Evolutionary conservation across 2,797 vertebrate genomes (phyloP).

Genomic region (Microchirus variegatus): DNA sequence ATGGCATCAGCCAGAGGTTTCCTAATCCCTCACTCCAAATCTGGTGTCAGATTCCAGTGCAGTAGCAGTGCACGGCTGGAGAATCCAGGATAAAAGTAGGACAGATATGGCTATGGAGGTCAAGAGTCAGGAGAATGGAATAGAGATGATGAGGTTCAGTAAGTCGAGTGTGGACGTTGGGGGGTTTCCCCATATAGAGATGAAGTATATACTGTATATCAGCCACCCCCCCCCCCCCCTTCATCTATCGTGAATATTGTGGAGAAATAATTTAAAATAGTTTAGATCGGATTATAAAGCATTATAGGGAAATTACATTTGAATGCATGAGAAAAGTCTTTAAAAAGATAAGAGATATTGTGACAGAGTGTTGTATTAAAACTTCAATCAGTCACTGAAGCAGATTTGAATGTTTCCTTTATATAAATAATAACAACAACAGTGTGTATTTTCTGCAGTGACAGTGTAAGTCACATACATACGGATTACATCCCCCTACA

Average conservation of each 20-base stretch:
- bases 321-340: constrained; percentile 19
- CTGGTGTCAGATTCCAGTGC: constrained; percentile 70
- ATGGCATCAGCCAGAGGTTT: constrained; percentile 59
- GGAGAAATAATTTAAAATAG: constrained; percentile 3
- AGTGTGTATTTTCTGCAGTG: not conserved
- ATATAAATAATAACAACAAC: too few species aligned
- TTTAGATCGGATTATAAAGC: constrained; percentile 30
- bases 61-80: constrained; percentile 39
- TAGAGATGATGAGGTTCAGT: constrained; percentile 34
- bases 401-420: not conserved
- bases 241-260: not conserved
- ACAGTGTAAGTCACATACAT: not conserved
- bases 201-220: not conserved
- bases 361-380: not conserved
- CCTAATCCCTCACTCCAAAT: constrained; percentile 76
- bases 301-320: constrained; percentile 35
- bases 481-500: too few species aligned
- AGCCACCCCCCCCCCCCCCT: not conserved
- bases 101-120: constrained; percentile 63
- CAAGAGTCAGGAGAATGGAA: constrained; percentile 49
- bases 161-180: constrained; percentile 14
- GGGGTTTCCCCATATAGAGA: constrained; percentile 5
- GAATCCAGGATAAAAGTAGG: constrained; percentile 63
- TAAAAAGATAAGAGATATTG: constrained; percentile 24
- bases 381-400: constrained; percentile 6